Evolutionary conservation across 1,140 invertebrate genomes (phyloP), one percentile per base, ranked within the genome.

Genomic region (Ylistrum balloti): DNA sequence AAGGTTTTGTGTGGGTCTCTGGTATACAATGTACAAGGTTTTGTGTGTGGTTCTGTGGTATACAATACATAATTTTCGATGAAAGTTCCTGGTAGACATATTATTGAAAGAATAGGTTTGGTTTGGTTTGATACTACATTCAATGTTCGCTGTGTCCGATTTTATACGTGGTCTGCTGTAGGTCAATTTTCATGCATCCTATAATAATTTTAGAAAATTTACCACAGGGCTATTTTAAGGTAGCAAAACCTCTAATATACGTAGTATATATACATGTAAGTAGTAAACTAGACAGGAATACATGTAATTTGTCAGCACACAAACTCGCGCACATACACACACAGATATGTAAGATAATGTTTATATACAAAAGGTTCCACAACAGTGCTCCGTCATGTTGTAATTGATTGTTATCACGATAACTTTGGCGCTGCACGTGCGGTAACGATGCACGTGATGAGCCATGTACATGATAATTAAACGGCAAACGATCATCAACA

Each of bases 321-420:
- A 74, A 7, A 74, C 56, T 28, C 9, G n/a, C 56, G 28, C n/a
- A 74, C n/a, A 74, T 28, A 74, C 56, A 74, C 9, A 74, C 2
- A 56, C 3, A 56, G 13, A 74, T 74, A n/a, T 74, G 28, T 28
- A 11, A 74, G 56, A 74, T 74, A 74, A 74, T 74, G 56, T 28
- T n/a, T 74, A 11, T 74, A 74, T 74, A 74, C 56, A 74, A 74
- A 74, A n/a, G 1, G 56, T 74, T 74, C 56, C 56, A 74, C 56
- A 28, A 28, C 56, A 74, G 56, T 28, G n/a, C 45, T 48, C 45
- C 11, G 11, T 48, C 45, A 5, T 74, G 56, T 74, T 74, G 56
- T 28, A 74, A 74, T 74, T 74, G 56, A 74, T 74, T 74, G 56
- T 28, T 74, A 74, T 74, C 56, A n/a, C 56, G 56, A 74, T 28